Evolutionary conservation across 2,797 vertebrate genomes (phyloP).

Genomic region (Aselliscus stoliczkanus): DNA sequence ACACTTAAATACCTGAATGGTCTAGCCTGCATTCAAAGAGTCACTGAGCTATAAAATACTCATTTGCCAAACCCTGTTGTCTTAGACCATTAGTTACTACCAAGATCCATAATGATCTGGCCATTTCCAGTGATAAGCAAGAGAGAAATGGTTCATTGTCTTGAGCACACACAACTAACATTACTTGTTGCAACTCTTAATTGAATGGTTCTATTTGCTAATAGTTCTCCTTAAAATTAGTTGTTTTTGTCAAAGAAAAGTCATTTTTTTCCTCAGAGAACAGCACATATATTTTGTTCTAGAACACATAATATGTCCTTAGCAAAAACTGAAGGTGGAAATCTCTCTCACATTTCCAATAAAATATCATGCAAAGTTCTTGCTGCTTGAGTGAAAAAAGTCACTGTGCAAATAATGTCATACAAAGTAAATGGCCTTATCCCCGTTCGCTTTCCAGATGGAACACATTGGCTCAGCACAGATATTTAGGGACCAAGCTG

Average conservation of each 20-base stretch:
- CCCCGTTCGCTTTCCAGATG: neutral
- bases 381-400: neutral
- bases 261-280: slow-evolving; percentile 11
- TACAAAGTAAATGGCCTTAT: neutral
- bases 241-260: neutral
- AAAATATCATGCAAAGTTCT: slow-evolving; percentile 8
- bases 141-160: slow-evolving; percentile 51
- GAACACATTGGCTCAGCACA: neutral
- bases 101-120: slow-evolving; percentile 49
- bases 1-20: slow-evolving; percentile 65
- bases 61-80: slow-evolving; percentile 60
- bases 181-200: slow-evolving; percentile 14
- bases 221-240: slow-evolving; percentile 13
- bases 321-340: neutral
- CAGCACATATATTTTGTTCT: neutral
- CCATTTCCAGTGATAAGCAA: slow-evolving; percentile 39
- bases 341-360: neutral
- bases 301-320: neutral
- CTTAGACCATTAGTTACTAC: slow-evolving; percentile 56
- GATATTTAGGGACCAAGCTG: neutral
- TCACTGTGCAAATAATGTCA: neutral
- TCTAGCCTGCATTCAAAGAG: slow-evolving; percentile 56
- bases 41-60: slow-evolving; percentile 65
- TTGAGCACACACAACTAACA: slow-evolving; percentile 16
- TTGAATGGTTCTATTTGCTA: neutral